Base-by-base conservation (phyloP, 2,888 invertebrate genomes). In the Polyommatus icarus region DNA sequence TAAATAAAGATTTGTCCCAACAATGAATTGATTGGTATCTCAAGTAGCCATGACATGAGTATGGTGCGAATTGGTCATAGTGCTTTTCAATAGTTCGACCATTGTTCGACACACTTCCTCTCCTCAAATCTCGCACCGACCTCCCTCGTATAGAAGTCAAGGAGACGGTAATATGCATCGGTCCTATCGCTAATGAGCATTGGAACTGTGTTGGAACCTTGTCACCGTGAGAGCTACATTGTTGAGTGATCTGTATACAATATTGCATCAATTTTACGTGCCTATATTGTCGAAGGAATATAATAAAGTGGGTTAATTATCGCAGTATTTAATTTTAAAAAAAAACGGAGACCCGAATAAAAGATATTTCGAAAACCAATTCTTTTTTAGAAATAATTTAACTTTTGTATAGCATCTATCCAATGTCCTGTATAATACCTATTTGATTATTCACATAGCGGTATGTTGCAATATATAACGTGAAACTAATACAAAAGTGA, bases 171-270 rank as follows among this genome's bases (percentile, higher is more conserved):
- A 85, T 84, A 61, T 77, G 81, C 84, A 86, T 84, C 86, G 83
- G 86, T 86, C 86, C 84, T 85, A 85, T 83, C 82, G 83, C 82
- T 84, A 89, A 89, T 87, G 86, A 84, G 84, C 85, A 87, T 87
- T 81, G 82, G 85, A 89, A 84, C 91, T 90, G 91, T 91, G 91
- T 89, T 81, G 82, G 85, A 89, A 84, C 91, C 91, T 91, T 91
- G 91, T 89, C 84, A 86, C 87, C 87, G 88, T 87, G 83, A 84
- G 73, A 78, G 81, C 85, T 36, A 91, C 89, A 90, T 91, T 89
- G 90, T 86, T 82, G 86, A 82, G 91, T 89, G 85, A 78, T 57
- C 18, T 71, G 67, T 54, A 32, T 50, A 40, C 6, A 36, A 71
- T 32, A 77, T 76, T 67, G 76, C 46, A 71, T 73, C 46, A 73